Evolutionary conservation across 1,140 invertebrate genomes (phyloP), one percentile per base, ranked within the genome.

Genomic region (Neodiprion fabricii): DNA sequence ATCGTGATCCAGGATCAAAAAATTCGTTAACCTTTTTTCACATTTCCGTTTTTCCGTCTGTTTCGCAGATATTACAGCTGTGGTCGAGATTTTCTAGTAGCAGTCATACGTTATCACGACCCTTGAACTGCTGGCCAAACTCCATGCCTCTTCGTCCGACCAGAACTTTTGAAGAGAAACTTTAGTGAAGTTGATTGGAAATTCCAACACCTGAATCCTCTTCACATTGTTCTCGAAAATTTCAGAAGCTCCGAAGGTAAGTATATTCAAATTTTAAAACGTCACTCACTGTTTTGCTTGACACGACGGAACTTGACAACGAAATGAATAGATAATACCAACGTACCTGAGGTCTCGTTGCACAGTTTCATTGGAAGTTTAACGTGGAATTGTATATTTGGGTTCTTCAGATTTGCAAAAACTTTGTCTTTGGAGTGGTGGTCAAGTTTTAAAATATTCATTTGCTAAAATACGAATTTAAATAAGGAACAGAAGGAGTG

Each of bases 1-100:
- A 65, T 71, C 72, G 9, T 23, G 23, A 72, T 79, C 76, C 77
- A 76, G 76, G 76, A 78, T 79, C 78, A 66, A 3, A n/a, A n/a
- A 14, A 21, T 66, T 21, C 61, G 14, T 7, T 3, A 66, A 66
- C 1, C 61, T 21, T 66, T 66, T 66, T 66, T 66, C 61, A 40
- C 28, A 40, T 40, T 1, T 14, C 9, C n/a, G 53, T 61, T 61
- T 61, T 61, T 61, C n/a, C n/a, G 3, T 61, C 0, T 17, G n/a
- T 61, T 61, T 61, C 53, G 53, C 53, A 61, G 53, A 61, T 4
- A 12, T 61, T 61, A 40, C 28, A 40, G 28, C 28, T 4, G 28
- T 40, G 28, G 28, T 2, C 2, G 28, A 40, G 28, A 40, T 40
- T 40, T 40, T 40, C 28, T 40, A 40, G 28, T 4, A 2, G 5